Conservation (phyloP, 2,113 vertebrate genomes). For the Pandion haliaetus region DNA sequence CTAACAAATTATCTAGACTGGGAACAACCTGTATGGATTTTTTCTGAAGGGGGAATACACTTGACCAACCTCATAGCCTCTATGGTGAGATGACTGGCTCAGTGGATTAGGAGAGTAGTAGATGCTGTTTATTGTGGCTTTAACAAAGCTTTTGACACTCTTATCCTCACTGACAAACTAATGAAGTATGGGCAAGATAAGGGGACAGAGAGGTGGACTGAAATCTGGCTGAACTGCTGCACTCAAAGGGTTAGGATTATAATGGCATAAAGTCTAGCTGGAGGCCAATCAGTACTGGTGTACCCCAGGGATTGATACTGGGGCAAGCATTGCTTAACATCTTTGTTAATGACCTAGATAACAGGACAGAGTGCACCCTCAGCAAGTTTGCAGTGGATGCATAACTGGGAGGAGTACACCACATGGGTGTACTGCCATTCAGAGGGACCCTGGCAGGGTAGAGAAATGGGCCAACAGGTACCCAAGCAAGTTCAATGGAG, state of each 20-base stretch:
- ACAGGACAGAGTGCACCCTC: neutral
- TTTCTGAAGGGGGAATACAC: neutral
- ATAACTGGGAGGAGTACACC: neutral
- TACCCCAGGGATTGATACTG: neutral
- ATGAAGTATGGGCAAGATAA: neutral
- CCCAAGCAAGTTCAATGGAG: neutral
- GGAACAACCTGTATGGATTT: neutral
- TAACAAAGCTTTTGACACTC: neutral
- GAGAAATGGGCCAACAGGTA: neutral
- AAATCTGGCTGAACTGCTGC: neutral
- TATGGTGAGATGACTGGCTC: neutral
- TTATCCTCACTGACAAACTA: neutral
- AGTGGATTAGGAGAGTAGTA: neutral
- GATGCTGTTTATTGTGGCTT: neutral
- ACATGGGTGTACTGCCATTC: neutral
- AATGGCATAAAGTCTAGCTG: neutral
- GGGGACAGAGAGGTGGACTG: neutral
- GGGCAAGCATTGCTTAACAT: neutral
- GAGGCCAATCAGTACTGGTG: neutral
- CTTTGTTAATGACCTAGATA: neutral
- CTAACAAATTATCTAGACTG: neutral
- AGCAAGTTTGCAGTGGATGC: neutral
- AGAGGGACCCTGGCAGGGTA: neutral
- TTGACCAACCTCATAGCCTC: neutral
- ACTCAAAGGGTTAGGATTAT: neutral